Percentiles rank a stretch among this genome's conserved stretches.
Conservation (phyloP, 2,888 invertebrate species). For the Exephanes ischioxanthus region DNA sequence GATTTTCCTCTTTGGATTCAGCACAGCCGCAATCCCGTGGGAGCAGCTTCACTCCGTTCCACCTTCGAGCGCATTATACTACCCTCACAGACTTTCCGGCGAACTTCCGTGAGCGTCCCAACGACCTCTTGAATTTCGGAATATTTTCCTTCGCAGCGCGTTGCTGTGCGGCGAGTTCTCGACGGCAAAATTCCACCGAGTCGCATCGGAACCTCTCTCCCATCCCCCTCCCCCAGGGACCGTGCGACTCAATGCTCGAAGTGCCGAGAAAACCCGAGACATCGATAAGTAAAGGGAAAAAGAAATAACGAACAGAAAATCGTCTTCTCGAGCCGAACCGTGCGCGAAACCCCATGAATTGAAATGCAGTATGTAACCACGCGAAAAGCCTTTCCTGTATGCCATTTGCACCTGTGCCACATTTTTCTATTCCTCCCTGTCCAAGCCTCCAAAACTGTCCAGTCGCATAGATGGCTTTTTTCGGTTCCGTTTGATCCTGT, state of each 20-base stretch:
- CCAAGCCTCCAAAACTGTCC: neutral
- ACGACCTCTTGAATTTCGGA: conserved; percentile 64
- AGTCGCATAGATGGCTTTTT: neutral
- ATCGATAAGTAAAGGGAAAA: conserved; percentile 57
- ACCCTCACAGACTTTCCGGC: conserved; percentile 62
- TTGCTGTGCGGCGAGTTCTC: conserved; percentile 54
- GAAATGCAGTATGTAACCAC: conserved; percentile 53
- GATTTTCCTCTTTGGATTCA: conserved; percentile 53
- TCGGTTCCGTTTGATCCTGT: neutral
- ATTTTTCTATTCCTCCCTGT: conserved; percentile 21
- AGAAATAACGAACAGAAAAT: conserved; percentile 47
- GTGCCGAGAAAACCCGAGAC: conserved; percentile 62
- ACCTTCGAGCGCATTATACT: conserved; percentile 53
- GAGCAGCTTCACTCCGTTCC: conserved; percentile 64
- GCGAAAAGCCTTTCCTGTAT: conserved; percentile 39
- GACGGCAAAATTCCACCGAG: conserved; percentile 65
- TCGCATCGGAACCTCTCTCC: conserved; percentile 52
- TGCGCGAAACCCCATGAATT: conserved; percentile 57
- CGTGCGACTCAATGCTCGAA: conserved; percentile 49
- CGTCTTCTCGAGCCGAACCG: conserved; percentile 40
- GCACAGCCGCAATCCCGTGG: conserved; percentile 66
- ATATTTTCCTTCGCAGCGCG: conserved; percentile 62
- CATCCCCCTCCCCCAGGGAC: conserved; percentile 10
- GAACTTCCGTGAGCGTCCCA: conserved; percentile 54
- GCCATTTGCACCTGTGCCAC: conserved; percentile 47